Evolutionary conservation across 1,140 invertebrate species (phyloP), one percentile per base, ranked within the genome.

Genomic region (Condylostylus longicornis): DNA sequence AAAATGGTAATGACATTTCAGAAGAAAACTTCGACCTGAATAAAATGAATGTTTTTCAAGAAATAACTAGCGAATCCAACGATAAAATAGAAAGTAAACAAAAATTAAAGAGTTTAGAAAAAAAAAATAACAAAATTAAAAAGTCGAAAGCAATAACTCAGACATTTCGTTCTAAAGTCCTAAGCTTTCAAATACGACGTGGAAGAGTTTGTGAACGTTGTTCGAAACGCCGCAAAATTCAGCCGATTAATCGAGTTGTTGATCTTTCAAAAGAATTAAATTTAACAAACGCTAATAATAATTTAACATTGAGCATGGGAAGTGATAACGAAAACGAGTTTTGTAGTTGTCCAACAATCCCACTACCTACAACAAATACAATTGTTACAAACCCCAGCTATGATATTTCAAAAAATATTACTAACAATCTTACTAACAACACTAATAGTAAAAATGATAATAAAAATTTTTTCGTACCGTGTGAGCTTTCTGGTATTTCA

Each of bases 121-220:
- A 51, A 55, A n/a, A 58, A 58, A 46, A 55, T 58, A 47, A 51
- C 55, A 38, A 58, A 32, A 55, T 58, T 34, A 50, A 54, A 33
- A 55, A 58, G 45, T 58, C 55, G 3, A 58, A 58, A 47, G 52
- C 53, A 30, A 54, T 58, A 23, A 50, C 53, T 14, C 51, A 58
- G 15, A 58, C 55, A 49, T 58, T 58, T 47, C 55, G 55, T 18
- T 41, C 47, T 38, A 58, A 56, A 37, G 12, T 58, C 23, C 43
- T 58, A 9, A 53, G 45, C 36, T 58, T 58, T 21, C 55, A 58
- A 40, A 21, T 56, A 29, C 44, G 48, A 12, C 49, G 49, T 3
- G 37, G 47, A 19, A 45, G 58, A 44, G 42, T 48, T 5, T 58
- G 55, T 34, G 56, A 58, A 17, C 48, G 48, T 29, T 58, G 55